phyloP scores from a whole-genome alignment of 2,113 vertebrate species.

The Pterocles orientalis region DNA sequence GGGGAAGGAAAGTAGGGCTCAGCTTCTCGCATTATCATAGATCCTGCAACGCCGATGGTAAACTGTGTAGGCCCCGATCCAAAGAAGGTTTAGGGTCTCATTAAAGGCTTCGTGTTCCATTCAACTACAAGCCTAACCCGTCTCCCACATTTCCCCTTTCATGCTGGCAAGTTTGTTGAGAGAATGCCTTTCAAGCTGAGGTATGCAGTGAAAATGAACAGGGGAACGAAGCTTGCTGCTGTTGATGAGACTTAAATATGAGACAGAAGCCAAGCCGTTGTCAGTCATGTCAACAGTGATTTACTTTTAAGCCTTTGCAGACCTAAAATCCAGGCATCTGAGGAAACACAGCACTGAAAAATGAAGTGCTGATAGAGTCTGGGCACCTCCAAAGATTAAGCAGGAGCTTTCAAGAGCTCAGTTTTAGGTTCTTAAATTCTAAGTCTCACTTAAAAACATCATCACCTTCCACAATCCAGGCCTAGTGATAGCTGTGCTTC shows the following conservation, averaged over 20 bases:
- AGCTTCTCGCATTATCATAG: not conserved
- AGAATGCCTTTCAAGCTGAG: conserved; percentile 21
- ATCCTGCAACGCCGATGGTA: not conserved
- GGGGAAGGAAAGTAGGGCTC: not conserved
- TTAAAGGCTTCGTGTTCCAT: not conserved
- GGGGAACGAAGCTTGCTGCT: not conserved
- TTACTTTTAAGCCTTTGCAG: conserved; percentile 34
- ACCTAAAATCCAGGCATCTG: conserved; percentile 21
- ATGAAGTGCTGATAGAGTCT: conserved; percentile 42
- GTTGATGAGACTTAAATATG: conserved; percentile 11
- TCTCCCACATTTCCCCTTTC: not conserved
- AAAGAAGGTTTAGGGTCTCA: not conserved
- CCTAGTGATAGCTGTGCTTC: not conserved
- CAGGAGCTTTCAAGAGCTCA: conserved; percentile 15
- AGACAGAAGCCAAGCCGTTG: not conserved
- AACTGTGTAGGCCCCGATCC: not conserved
- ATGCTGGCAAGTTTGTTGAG: not conserved
- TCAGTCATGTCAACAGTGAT: conserved; percentile 57
- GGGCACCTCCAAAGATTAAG: conserved; percentile 41
- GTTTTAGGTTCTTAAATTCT: conserved; percentile 34
- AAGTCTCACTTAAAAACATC: conserved; percentile 33
- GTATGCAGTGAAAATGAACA: not conserved
- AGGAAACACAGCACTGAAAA: not conserved
- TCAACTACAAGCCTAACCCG: not conserved
- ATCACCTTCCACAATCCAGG: not conserved